Evolutionary conservation across 2,888 invertebrate genomes (phyloP), one percentile per base, ranked within the genome.

Genomic region (Patella pellucida): DNA sequence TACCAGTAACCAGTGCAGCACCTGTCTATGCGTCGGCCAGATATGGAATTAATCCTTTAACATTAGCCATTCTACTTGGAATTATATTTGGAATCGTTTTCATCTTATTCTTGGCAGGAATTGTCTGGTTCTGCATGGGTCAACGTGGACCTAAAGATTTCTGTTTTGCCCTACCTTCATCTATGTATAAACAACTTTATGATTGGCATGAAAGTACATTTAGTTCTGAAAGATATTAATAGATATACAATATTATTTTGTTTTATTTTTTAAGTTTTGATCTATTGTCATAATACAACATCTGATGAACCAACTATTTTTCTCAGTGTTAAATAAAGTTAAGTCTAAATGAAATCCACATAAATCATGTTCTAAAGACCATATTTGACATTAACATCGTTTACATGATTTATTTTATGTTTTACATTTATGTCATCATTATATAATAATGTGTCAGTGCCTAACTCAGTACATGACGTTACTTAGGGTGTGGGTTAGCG

Each of bases 81-180:
- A 76, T 83, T 67, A 71, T 82, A 52, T 71, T 81, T 23, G 74
- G 76, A n/a, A 71, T 83, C 3, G 78, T 73, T 52, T 70, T 79
- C 70, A 51, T 81, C 27, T 51, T 82, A 52, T 69, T 74, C 23
- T 75, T 78, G 16, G 76, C 79, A 5, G 78, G 72, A 2, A 56
- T 71, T 31, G 67, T 80, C 62, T 74, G 79, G 72, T 67, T 72
- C 16, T 81, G 56, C 56, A 72, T 75, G 19, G 68, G 69, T 19
- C 69, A 76, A 7, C 72, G 68, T 14, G 77, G 73, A 11, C 79
- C 81, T 14, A 72, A 75, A n/a, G 82, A 82, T 69, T 83, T 81
- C 73, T 83, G 82, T 62, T 83, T 83, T 70, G 79, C 79, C 31
- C 71, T 82, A 27, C 80, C 80, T 11, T 67, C 74, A 3, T 74